Conservation (phyloP, 2,888 invertebrate genomes). For the Rotaria socialis region DNA sequence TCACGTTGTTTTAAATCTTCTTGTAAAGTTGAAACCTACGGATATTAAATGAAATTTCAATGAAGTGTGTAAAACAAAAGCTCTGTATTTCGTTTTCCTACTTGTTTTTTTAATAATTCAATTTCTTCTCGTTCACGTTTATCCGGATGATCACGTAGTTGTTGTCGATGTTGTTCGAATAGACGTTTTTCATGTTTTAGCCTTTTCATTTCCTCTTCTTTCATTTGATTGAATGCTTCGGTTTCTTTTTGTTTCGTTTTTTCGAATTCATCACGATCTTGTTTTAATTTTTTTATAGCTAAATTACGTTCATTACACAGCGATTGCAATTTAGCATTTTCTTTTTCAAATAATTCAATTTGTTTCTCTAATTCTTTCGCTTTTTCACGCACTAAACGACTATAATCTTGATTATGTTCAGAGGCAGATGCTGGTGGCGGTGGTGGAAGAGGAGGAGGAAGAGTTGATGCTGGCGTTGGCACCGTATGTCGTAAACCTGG, state of each 20-base stretch:
- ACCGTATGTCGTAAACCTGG: constrained; percentile 12
- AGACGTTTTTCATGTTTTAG: constrained; percentile 56
- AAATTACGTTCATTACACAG: constrained; percentile 56
- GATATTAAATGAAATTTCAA: not conserved
- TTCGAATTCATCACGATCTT: constrained; percentile 57
- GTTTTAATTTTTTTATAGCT: constrained; percentile 54
- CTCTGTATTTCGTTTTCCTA: constrained; percentile 42
- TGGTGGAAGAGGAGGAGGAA: not conserved
- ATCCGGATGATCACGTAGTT: constrained; percentile 53
- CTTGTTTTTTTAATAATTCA: constrained; percentile 54
- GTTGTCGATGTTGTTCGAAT: constrained; percentile 58
- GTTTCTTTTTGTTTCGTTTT: constrained; percentile 55
- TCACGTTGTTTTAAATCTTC: constrained; percentile 58
- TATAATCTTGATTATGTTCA: constrained; percentile 30
- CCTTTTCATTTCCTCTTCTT: constrained; percentile 57
- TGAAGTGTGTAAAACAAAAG: not conserved
- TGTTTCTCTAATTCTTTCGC: constrained; percentile 56
- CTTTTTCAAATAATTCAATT: constrained; percentile 56
- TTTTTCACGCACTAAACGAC: constrained; percentile 52
- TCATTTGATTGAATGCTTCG: constrained; percentile 54
- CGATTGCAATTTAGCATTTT: constrained; percentile 54
- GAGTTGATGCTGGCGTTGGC: not conserved
- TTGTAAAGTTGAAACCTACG: constrained; percentile 53
- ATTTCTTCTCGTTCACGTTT: constrained; percentile 58
- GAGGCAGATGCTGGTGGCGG: not conserved